Percentiles rank a stretch among this genome's conserved stretches.
These are phyloP conservation scores for Gorsachius goisagi DNA, from an alignment of 2,113 vertebrate genomes.

Conservation along the genomic window DNA sequence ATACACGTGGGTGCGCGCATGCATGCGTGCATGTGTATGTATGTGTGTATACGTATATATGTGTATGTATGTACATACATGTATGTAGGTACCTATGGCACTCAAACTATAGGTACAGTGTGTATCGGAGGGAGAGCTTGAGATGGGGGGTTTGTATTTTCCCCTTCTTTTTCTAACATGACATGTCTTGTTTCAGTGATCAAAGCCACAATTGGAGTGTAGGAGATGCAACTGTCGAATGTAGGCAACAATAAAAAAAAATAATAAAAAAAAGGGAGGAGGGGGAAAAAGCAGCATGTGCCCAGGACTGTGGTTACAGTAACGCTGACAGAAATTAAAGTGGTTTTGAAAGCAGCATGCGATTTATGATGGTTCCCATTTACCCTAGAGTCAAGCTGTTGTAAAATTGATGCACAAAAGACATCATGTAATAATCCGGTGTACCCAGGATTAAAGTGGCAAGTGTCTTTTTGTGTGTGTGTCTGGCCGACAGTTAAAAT, in stretches of 20 bases:
- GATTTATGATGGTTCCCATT: slow-evolving; percentile 76
- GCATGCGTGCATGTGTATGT: fast-evolving
- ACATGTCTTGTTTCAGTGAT: slow-evolving; percentile 78
- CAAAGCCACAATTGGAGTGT: slow-evolving; percentile 70
- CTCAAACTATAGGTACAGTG: neutral
- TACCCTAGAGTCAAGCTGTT: slow-evolving; percentile 78
- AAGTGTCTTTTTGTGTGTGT: slow-evolving; percentile 51
- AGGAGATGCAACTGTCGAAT: slow-evolving; percentile 77
- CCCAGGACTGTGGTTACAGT: slow-evolving; percentile 73
- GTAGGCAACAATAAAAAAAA: slow-evolving; percentile 24
- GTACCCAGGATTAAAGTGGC: slow-evolving; percentile 68
- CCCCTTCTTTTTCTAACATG: slow-evolving; percentile 49
- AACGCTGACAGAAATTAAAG: slow-evolving; percentile 80
- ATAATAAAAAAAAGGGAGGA: no score
- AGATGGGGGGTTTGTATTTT: slow-evolving; percentile 44
- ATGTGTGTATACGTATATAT: fast-evolving
- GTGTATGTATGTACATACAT: fast-evolving
- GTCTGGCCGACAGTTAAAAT: slow-evolving; percentile 32
- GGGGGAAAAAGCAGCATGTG: neutral
- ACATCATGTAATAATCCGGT: slow-evolving; percentile 71
- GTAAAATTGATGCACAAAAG: slow-evolving; percentile 78
- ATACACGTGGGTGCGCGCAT: fast-evolving
- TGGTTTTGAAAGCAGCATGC: slow-evolving; percentile 79
- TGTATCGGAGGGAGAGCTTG: neutral
- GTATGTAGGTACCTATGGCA: no score